Percentiles rank a stretch among this genome's conserved stretches.
Conservation (phyloP, 1,140 invertebrate genomes). For the Cyphomyrmex costatus region DNA sequence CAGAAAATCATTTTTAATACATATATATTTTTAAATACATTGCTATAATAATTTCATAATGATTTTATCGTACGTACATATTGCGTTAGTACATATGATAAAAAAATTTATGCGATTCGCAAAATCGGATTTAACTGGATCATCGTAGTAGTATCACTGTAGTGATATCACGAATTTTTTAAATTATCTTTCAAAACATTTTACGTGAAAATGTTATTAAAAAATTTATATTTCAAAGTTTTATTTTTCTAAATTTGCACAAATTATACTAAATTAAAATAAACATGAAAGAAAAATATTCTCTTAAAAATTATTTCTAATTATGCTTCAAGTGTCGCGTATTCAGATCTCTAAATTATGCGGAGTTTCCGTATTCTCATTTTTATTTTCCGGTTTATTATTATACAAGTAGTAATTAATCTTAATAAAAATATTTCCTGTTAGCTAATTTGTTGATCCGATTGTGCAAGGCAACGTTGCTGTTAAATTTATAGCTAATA, state of each 20-base stretch:
- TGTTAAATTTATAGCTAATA: conserved; percentile 44
- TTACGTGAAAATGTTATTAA: not conserved
- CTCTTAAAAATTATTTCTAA: not conserved
- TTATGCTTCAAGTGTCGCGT: conserved; percentile 1
- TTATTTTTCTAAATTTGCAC: conserved; percentile 6
- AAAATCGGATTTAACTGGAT: not conserved
- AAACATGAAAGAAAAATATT: conserved; percentile 43
- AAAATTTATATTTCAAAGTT: conserved; percentile 2
- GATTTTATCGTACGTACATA: not conserved
- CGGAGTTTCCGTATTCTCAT: not conserved
- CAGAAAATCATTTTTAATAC: not conserved
- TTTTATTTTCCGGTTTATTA: conserved; percentile 42
- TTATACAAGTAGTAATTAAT: conserved; percentile 43
- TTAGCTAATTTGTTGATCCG: conserved; percentile 1
- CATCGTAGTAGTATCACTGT: not conserved
- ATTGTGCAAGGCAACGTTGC: conserved; percentile 13
- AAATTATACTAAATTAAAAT: conserved; percentile 28
- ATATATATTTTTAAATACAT: not conserved
- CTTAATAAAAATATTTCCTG: conserved; percentile 31
- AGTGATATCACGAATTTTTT: not conserved
- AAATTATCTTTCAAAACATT: conserved; percentile 1
- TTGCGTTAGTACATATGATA: too few relatives aligned
- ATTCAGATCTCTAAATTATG: conserved; percentile 38
- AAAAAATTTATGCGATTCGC: not conserved
- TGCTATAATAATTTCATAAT: not conserved